These are phyloP conservation scores for Meteorus colon DNA, from an alignment of 2,888 invertebrate genomes.

Conservation along the genomic window DNA sequence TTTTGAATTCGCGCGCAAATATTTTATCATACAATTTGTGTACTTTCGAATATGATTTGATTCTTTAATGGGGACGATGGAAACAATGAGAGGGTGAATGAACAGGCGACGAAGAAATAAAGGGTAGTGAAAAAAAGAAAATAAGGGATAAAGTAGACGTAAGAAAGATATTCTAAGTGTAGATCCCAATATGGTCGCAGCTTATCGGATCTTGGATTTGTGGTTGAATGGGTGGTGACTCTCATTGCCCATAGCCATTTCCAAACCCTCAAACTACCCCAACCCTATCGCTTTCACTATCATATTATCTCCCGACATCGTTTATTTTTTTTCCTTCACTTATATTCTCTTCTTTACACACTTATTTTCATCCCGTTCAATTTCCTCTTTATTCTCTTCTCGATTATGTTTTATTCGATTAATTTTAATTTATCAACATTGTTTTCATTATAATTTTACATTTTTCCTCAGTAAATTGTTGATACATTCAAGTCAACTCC, in stretches of 20 bases:
- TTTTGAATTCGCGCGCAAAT: neutral
- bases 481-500: no score
- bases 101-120: neutral
- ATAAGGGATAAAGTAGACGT: conserved; percentile 14
- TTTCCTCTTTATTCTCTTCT: neutral
- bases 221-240: conserved; percentile 53
- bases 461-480: no score
- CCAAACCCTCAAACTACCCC: conserved; percentile 45
- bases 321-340: conserved; percentile 16
- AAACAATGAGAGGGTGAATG: neutral
- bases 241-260: conserved; percentile 59
- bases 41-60: neutral
- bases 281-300: conserved; percentile 41
- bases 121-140: conserved; percentile 15
- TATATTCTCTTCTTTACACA: conserved; percentile 29
- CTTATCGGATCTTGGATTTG: conserved; percentile 65
- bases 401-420: neutral
- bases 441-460: no score
- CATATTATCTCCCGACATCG: conserved; percentile 42
- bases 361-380: conserved; percentile 27
- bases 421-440: no score
- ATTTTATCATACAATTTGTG: neutral
- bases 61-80: neutral
- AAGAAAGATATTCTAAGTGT: conserved; percentile 21
- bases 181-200: conserved; percentile 61